phyloP scores from a whole-genome alignment of 2,113 vertebrate genomes.

The Anarrhichthys ocellatus region DNA sequence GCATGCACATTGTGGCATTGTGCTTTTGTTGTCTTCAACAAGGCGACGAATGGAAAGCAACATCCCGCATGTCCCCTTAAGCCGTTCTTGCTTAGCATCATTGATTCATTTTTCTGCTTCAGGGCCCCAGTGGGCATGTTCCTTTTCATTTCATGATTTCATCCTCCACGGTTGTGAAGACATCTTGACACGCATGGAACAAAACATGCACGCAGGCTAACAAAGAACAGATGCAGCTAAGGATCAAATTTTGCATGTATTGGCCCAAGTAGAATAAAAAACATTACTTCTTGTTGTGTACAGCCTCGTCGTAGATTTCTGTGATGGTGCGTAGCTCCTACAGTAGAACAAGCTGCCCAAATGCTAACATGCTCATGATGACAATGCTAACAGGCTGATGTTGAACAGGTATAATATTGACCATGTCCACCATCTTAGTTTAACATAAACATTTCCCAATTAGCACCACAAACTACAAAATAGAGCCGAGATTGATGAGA shows the following conservation, averaged over 20 bases:
- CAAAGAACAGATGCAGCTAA: not conserved
- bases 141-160: constrained; percentile 67
- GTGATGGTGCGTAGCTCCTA: constrained; percentile 51
- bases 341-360: constrained; percentile 1
- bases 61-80: constrained; percentile 61
- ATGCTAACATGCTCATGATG: not conserved
- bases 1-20: not conserved
- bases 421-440: not conserved
- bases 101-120: constrained; percentile 73
- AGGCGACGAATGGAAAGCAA: constrained; percentile 62
- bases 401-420: not conserved
- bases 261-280: not conserved
- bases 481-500: not conserved
- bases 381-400: not conserved
- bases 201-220: constrained; percentile 30
- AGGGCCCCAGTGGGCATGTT: constrained; percentile 65
- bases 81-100: constrained; percentile 59
- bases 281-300: not conserved
- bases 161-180: constrained; percentile 57
- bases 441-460: not conserved
- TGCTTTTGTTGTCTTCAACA: constrained; percentile 60
- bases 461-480: not conserved
- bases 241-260: not conserved
- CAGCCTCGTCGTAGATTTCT: not conserved
- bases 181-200: constrained; percentile 49